These are phyloP conservation scores for Lithobates pipiens DNA, from an alignment of 2,797 vertebrate genomes.

Conservation along the genomic window DNA sequence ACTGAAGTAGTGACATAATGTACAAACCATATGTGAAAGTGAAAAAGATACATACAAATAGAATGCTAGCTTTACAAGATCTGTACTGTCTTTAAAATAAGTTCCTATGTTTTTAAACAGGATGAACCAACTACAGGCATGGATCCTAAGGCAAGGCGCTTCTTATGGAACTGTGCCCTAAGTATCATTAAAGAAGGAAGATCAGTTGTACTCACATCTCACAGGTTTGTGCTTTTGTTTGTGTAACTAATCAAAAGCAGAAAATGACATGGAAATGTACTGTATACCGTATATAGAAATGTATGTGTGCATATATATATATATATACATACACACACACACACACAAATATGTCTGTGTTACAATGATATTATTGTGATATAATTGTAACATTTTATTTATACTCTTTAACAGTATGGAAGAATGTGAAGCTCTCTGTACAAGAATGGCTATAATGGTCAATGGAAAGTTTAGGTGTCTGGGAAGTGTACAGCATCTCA, in stretches of 20 bases:
- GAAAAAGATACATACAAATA: neutral
- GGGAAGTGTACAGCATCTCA: constrained; percentile 97
- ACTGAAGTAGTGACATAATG: too few relatives aligned
- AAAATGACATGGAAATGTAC: too few relatives aligned
- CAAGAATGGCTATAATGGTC: constrained; percentile 98
- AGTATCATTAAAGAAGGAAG: constrained; percentile 93
- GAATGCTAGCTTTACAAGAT: neutral
- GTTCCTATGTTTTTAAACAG: constrained; percentile 68
- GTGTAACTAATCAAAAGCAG: neutral
- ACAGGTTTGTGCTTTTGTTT: constrained; percentile 78
- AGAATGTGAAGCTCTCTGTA: constrained; percentile 96
- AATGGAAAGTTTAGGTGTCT: constrained; percentile 94
- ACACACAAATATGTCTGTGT: neutral
- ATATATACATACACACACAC: too few relatives aligned
- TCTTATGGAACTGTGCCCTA: constrained; percentile 93
- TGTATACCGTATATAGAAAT: too few relatives aligned
- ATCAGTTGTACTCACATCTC: constrained; percentile 94
- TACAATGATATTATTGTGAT: neutral
- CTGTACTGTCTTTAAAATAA: neutral
- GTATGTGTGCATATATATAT: too few relatives aligned
- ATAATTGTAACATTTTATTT: neutral
- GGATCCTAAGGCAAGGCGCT: constrained; percentile 95
- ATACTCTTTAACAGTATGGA: constrained; percentile 84
- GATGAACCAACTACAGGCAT: constrained; percentile 97
- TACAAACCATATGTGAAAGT: too few relatives aligned